Conservation (phyloP, 2,797 vertebrate genomes). For the Scleropages formosus region DNA sequence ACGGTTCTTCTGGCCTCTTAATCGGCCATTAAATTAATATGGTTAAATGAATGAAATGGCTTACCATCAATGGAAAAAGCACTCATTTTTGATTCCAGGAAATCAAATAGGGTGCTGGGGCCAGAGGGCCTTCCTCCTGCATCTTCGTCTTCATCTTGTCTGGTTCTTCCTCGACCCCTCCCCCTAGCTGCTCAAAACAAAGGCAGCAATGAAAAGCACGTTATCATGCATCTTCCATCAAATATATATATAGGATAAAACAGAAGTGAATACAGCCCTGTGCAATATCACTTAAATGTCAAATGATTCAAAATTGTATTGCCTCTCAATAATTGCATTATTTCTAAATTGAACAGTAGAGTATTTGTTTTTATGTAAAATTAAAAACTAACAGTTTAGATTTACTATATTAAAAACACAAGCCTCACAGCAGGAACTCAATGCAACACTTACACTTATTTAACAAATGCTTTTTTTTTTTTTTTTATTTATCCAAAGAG, state of each 20-base stretch:
- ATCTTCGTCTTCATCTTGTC: slow-evolving; percentile 86
- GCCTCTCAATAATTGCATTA: no score
- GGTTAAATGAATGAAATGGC: background rate
- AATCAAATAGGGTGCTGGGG: slow-evolving; percentile 97
- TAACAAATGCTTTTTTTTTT: no score
- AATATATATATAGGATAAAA: background rate
- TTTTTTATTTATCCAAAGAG: no score
- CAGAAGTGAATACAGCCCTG: no score
- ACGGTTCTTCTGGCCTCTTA: background rate
- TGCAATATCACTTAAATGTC: no score
- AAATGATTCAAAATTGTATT: no score
- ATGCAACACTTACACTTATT: no score
- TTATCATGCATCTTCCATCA: background rate
- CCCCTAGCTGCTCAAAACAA: slow-evolving; percentile 72
- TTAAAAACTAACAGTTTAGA: no score
- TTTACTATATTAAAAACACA: no score
- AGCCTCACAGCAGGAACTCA: no score
- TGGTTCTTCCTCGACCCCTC: slow-evolving; percentile 81
- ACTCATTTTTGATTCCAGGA: slow-evolving; percentile 97
- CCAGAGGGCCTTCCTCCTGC: slow-evolving; percentile 88
- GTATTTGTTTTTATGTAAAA: no score
- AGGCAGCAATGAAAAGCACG: background rate
- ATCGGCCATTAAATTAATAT: slow-evolving; percentile 15
- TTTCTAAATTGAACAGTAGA: no score
- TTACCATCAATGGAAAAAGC: slow-evolving; percentile 88